A percentile compares a stretch with the other conserved stretches of the same genome.
Conservation (phyloP, 2,888 invertebrate species). For the Dromius quadrimaculatus region DNA sequence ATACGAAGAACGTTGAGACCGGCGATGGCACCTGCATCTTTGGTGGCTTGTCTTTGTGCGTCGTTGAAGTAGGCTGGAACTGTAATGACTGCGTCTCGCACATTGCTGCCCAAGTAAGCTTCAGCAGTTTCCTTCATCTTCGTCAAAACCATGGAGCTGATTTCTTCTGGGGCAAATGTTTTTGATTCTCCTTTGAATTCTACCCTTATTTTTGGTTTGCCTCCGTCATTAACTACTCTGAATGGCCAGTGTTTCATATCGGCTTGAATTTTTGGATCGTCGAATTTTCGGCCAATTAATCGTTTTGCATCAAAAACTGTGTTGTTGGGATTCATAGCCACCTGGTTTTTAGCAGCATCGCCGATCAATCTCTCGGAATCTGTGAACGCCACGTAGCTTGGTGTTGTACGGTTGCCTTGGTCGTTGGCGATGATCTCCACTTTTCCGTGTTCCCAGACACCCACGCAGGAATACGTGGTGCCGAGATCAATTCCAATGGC, state of each 20-base stretch:
- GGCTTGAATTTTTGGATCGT: constrained; percentile 76
- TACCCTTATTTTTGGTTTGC: constrained; percentile 74
- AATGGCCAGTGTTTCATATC: constrained; percentile 87
- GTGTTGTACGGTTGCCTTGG: constrained; percentile 89
- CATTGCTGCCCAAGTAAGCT: constrained; percentile 73
- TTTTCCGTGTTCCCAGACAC: constrained; percentile 84
- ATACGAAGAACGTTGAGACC: constrained; percentile 76
- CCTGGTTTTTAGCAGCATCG: constrained; percentile 77
- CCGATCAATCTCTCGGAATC: constrained; percentile 76
- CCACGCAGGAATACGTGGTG: constrained; percentile 88
- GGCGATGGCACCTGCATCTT: constrained; percentile 76
- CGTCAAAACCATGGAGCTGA: constrained; percentile 76
- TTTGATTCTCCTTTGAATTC: constrained; percentile 75
- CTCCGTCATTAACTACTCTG: constrained; percentile 72
- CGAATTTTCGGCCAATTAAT: constrained; percentile 75
- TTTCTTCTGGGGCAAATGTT: constrained; percentile 77
- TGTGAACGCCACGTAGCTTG: constrained; percentile 80
- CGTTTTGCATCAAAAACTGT: constrained; percentile 77
- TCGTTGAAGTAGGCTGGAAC: constrained; percentile 84
- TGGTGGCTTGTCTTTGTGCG: constrained; percentile 76
- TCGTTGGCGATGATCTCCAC: constrained; percentile 91
- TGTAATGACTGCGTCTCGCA: constrained; percentile 82
- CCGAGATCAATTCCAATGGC: constrained; percentile 88
- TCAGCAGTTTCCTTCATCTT: constrained; percentile 78
- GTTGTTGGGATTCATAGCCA: constrained; percentile 77